Conservation (phyloP, 2,888 invertebrate species). For the Ormyrus labotus region DNA sequence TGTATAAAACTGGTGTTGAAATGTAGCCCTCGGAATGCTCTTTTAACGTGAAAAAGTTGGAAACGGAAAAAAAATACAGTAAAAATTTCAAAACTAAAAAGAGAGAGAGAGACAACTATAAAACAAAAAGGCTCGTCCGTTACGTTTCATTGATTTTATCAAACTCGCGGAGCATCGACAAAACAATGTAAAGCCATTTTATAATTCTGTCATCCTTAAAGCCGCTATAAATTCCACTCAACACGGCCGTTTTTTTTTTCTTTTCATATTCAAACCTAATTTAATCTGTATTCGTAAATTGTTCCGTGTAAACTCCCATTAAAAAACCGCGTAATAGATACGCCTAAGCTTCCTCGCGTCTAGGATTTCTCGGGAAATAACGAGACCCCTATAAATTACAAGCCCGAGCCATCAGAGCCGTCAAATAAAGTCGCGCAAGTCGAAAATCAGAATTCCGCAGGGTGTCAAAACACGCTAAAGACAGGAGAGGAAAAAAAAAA, state of each 20-base stretch:
- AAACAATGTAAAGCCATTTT: slow-evolving; percentile 38
- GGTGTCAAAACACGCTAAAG: slow-evolving; percentile 27
- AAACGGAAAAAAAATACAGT: slow-evolving; percentile 39
- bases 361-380: too few relatives aligned
- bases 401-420: not conserved
- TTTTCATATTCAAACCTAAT: too few relatives aligned
- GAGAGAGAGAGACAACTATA: slow-evolving; percentile 14
- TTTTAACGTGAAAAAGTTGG: slow-evolving; percentile 32
- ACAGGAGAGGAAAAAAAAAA: slow-evolving; percentile 15
- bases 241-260: too few relatives aligned
- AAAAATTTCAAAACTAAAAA: slow-evolving; percentile 15
- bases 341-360: too few relatives aligned
- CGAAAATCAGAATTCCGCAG: too few relatives aligned
- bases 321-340: too few relatives aligned
- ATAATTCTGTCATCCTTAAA: slow-evolving; percentile 12
- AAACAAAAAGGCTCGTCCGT: slow-evolving; percentile 35
- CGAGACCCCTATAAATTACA: too few relatives aligned
- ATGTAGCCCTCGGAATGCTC: slow-evolving; percentile 33
- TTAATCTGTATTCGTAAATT: too few relatives aligned
- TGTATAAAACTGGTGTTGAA: slow-evolving; percentile 39
- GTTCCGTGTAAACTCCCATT: too few relatives aligned
- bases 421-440: not conserved
- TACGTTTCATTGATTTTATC: slow-evolving; percentile 40
- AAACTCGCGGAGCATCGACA: slow-evolving; percentile 6
- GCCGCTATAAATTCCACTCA: not conserved